Evolutionary conservation across 1,140 invertebrate genomes (phyloP).

Genomic region (Lepidurus packardi): DNA sequence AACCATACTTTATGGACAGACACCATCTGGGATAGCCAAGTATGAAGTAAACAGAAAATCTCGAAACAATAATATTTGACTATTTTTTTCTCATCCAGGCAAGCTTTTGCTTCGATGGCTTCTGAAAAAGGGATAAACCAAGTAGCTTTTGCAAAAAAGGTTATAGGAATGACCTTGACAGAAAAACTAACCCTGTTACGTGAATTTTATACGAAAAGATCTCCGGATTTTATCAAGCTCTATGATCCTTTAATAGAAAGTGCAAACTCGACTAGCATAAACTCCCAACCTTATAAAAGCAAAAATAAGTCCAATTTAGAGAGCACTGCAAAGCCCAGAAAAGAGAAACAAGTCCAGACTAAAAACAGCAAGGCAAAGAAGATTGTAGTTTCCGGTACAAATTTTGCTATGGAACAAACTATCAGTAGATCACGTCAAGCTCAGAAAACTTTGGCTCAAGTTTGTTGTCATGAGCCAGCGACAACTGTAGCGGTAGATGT

Average conservation of each 20-base stretch:
- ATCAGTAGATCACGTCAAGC: too few species aligned
- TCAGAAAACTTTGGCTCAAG: too few species aligned
- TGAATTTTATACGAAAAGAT: neutral
- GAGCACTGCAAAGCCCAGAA: neutral
- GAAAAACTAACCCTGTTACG: neutral
- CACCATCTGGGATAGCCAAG: neutral
- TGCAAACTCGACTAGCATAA: neutral
- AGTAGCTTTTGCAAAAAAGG: neutral
- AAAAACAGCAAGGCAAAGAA: neutral
- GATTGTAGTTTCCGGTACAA: neutral
- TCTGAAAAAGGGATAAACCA: neutral
- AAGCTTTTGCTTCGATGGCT: neutral
- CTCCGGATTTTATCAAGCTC: neutral
- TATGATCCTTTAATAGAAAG: neutral
- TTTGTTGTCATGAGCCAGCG: too few species aligned
- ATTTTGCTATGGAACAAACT: too few species aligned
- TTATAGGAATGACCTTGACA: neutral
- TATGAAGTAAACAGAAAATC: neutral
- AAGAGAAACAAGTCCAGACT: neutral
- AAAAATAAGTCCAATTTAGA: neutral
- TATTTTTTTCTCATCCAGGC: neutral
- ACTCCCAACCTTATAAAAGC: neutral
- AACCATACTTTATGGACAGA: conserved; percentile 2
- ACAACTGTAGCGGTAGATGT: too few species aligned
- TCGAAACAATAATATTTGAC: neutral